Conservation (phyloP, 2,888 invertebrate species). For the Cyaniris semiargus region DNA sequence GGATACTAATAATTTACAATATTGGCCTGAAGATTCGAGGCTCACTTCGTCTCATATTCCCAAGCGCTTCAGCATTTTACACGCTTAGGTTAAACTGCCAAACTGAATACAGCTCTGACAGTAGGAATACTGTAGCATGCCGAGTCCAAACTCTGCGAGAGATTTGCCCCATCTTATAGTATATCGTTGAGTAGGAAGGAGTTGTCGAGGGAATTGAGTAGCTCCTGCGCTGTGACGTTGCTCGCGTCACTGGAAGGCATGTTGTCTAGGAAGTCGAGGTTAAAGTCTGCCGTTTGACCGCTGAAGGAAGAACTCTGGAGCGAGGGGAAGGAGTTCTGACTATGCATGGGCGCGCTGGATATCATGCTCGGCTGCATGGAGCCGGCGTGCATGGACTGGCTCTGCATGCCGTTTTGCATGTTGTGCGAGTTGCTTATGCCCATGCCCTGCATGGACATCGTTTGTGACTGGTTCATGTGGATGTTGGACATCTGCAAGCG, state of each 20-base stretch:
- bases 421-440: slow-evolving; percentile 54
- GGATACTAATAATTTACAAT: neutral
- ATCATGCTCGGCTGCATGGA: slow-evolving; percentile 45
- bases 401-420: slow-evolving; percentile 54
- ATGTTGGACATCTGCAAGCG: slow-evolving; percentile 82
- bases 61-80: neutral
- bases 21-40: neutral
- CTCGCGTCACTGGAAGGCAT: slow-evolving; percentile 87
- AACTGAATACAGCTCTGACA: neutral
- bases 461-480: slow-evolving; percentile 86
- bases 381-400: slow-evolving; percentile 53
- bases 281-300: slow-evolving; percentile 84
- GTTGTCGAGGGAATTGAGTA: slow-evolving; percentile 90
- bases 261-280: slow-evolving; percentile 92
- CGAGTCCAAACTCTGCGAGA: neutral
- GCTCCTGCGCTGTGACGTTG: slow-evolving; percentile 89
- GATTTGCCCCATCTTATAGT: slow-evolving; percentile 57
- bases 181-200: slow-evolving; percentile 84
- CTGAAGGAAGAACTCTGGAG: slow-evolving; percentile 68
- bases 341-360: slow-evolving; percentile 39
- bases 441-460: slow-evolving; percentile 77
- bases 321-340: slow-evolving; percentile 55
- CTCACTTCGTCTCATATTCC: neutral
- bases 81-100: neutral
- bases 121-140: neutral